Evolutionary conservation across 2,888 invertebrate genomes (phyloP), one percentile per base, ranked within the genome.

Genomic region (Stomorhina lunata): DNA sequence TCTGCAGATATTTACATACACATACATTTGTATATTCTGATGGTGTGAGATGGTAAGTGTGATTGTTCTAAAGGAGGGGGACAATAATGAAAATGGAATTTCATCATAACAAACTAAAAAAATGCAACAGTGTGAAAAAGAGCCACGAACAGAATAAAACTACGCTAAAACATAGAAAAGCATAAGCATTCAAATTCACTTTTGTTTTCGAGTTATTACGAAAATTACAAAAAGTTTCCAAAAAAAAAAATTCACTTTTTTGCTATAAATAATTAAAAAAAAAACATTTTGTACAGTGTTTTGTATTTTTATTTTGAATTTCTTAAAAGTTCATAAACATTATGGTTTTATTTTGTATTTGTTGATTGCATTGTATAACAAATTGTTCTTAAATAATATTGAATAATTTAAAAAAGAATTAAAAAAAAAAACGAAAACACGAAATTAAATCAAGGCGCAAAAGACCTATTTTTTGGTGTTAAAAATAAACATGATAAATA

Each of bases 81-180:
- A 75, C 59, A 34, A 61, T 50, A 75, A 55, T 71, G 66, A 75
- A 82, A 75, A 82, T 82, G 73, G 75, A 82, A 82, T 82, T 82
- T 82, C 82, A 82, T 82, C 82, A 82, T 55, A 75, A 79, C 65
- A 55, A 77, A 69, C 53, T 71, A 65, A 57, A 73, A 59, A 76
- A 82, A 79, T 61, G 53, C 79, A 82, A 32, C 79, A 82, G 82
- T 79, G 79, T 82, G 59, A 63, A 82, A 69, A 75, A 79, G 82
- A 71, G 76, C 75, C 66, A 82, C 82, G 71, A 66, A 40, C 65
- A 59, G 75, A 79, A 59, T 48, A 71, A 82, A 76, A 27, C 82
- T 55, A 75, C 79, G 79, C 65, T 82, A 61, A 66, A 57, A 34
- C 65, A 75, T 65, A 45, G 12, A 43, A 25, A 43, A 43, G 34